These are phyloP conservation scores for Gasterosteus nipponicus DNA, from an alignment of 2,113 vertebrate species.

Conservation along the genomic window DNA sequence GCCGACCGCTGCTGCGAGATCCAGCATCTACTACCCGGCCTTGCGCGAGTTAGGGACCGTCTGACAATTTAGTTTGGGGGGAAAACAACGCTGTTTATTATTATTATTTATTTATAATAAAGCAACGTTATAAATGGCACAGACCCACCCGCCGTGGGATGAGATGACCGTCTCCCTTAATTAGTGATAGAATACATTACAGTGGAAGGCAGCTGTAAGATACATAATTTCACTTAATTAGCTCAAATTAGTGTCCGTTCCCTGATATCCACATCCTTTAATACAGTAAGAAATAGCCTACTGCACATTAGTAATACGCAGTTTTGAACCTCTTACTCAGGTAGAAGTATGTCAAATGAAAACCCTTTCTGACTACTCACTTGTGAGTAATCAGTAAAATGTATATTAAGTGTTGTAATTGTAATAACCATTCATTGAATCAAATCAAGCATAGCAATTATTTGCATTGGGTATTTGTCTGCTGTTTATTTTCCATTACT, in stretches of 20 bases:
- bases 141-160: not conserved
- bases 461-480: not conserved
- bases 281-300: not conserved
- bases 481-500: not conserved
- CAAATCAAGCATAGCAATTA: not conserved
- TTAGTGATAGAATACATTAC: not conserved
- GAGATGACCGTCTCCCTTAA: not conserved
- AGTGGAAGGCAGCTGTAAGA: not conserved
- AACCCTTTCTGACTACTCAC: no score
- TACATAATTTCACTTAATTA: not conserved
- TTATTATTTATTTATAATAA: not conserved
- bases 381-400: not conserved
- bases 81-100: not conserved
- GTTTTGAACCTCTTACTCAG: not conserved
- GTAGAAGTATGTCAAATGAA: not conserved
- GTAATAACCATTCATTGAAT: not conserved
- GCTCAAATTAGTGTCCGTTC: not conserved
- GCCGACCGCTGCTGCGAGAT: constrained; percentile 35
- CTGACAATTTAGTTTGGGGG: constrained; percentile 18
- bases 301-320: not conserved
- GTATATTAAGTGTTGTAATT: not conserved
- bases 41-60: constrained; percentile 67
- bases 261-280: not conserved
- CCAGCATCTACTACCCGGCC: constrained; percentile 64
- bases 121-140: not conserved